Evolutionary conservation across 2,888 invertebrate species (phyloP), one percentile per base, ranked within the genome.

Genomic region (Pyrrhia umbra): DNA sequence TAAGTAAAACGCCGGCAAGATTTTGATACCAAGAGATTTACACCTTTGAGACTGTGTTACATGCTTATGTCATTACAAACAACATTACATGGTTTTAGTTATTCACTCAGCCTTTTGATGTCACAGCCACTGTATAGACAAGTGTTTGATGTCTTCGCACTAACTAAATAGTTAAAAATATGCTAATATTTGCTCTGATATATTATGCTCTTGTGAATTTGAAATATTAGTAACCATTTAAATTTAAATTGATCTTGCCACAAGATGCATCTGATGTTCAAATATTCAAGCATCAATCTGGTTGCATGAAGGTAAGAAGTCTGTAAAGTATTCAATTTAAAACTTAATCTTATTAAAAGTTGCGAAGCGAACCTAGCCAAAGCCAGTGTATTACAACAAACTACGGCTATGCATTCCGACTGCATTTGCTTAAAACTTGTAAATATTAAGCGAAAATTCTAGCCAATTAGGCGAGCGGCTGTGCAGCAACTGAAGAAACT

Each of bases 391-490:
- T 70, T 70, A 78, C 65, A 79, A 84, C 84, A 77, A 77, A 73
- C 79, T 85, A 81, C 83, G 37, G 54, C 62, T 68, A 60, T 73
- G 64, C 60, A 87, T 85, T 88, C 84, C 83, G 77, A 86, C 84
- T 87, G 84, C 84, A 88, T 90, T 91, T 87, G 85, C 88, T 89
- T 88, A 82, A 89, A 90, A 90, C 85, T 91, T 88, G 88, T 88
- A 92, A 92, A 88, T 90, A 88, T 89, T 86, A 88, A 90, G 84
- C 83, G 87, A 87, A 89, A 91, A 88, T 87, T 88, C 87, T 83
- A 86, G 85, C 92, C 92, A 93, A 93, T 93, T 92, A 93, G 88
- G 85, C 87, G 82, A 83, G 85, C 85, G 84, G 85, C 85, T 81
- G 86, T 86, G 85, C 87, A 86, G 85, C 88, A 81, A 82, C 82